Percentiles rank a stretch among this genome's conserved stretches.
These are phyloP conservation scores for Drosophila falleni DNA, from an alignment of 2,888 invertebrate genomes.

Conservation along the genomic window DNA sequence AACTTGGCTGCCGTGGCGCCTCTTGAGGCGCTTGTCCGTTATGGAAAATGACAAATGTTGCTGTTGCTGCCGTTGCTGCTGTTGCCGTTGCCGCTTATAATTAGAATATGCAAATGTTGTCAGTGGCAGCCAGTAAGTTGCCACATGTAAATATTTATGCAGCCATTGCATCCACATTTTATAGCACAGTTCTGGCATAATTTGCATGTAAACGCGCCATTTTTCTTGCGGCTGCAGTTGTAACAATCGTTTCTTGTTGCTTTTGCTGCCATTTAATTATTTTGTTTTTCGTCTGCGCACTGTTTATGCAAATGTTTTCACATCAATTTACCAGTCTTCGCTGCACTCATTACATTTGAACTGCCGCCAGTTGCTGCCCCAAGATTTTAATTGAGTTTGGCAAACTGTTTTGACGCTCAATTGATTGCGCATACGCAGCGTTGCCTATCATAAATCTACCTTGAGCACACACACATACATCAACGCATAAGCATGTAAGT, in stretches of 20 bases:
- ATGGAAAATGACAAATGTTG: conserved; percentile 76
- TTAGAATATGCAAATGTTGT: conserved; percentile 80
- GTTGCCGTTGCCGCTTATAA: conserved; percentile 65
- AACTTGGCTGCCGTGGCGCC: conserved; percentile 31
- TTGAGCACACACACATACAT: conserved; percentile 19
- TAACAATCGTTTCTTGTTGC: conserved; percentile 5
- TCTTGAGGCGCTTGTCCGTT: conserved; percentile 63
- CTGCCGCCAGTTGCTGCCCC: conserved; percentile 21
- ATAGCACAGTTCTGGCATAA: conserved; percentile 75
- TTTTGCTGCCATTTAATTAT: conserved; percentile 67
- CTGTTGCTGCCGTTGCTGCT: conserved; percentile 30
- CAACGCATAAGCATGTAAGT: neutral
- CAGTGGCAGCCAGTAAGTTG: conserved; percentile 64
- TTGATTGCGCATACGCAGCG: conserved; percentile 73
- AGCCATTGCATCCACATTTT: conserved; percentile 61
- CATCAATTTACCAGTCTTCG: conserved; percentile 67
- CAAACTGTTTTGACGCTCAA: conserved; percentile 75
- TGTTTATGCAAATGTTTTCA: conserved; percentile 74
- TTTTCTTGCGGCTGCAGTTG: conserved; percentile 68
- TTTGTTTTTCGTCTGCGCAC: conserved; percentile 57
- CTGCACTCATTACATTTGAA: conserved; percentile 51
- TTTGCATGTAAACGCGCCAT: conserved; percentile 83
- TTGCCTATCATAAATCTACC: conserved; percentile 49
- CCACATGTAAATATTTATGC: conserved; percentile 82
- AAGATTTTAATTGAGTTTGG: conserved; percentile 72